Evolutionary conservation across 1,140 invertebrate species (phyloP), one percentile per base, ranked within the genome.

Genomic region (Gerris buenoi): DNA sequence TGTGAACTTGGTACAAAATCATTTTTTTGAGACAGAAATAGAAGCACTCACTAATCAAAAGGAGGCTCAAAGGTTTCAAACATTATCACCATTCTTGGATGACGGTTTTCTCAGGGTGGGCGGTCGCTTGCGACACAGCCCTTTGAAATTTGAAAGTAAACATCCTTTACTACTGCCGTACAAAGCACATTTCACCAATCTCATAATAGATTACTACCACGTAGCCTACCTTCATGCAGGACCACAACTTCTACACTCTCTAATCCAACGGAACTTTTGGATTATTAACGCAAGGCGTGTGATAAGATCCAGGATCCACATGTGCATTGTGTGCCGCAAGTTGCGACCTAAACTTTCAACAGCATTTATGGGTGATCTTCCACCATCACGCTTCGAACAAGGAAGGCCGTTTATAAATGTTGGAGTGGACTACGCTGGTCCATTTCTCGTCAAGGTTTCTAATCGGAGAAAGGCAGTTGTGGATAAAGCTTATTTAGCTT

Each of bases 231-330:
- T 46, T 46, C 33, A 46, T 46, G 33, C 33, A 10, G 33, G 33
- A 18, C 33, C 33, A 10, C 33, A 46, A 18, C 27, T 77, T 2
- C 69, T 75, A 27, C 46, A 71, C 1, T 70, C 71, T 26, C 67
- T 68, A 46, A 66, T 79, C 2, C 65, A 68, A 25, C 68, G 70
- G 25, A 67, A 68, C 33, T 77, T 71, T 65, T 78, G 76, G 75
- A 74, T 76, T 25, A 3, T 75, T 1, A 29, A 66, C 18, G 72
- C 62, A 22, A 71, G 69, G 25, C 56, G 67, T 5, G 26, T 69
- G 18, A 68, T 74, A 25, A 70, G 69, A 62, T 61, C 25, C 1
- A 61, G 64, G 2, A 69, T 72, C 1, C 64, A 65, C 25, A 69
- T 70, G 15, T 78, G 77, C 67, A 29, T 76, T 2, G 68, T 25